Percentiles rank a stretch among this genome's conserved stretches.
Evolutionary conservation across 1,140 invertebrate genomes (phyloP).

Genomic region (Ceratosolen solmsi): DNA sequence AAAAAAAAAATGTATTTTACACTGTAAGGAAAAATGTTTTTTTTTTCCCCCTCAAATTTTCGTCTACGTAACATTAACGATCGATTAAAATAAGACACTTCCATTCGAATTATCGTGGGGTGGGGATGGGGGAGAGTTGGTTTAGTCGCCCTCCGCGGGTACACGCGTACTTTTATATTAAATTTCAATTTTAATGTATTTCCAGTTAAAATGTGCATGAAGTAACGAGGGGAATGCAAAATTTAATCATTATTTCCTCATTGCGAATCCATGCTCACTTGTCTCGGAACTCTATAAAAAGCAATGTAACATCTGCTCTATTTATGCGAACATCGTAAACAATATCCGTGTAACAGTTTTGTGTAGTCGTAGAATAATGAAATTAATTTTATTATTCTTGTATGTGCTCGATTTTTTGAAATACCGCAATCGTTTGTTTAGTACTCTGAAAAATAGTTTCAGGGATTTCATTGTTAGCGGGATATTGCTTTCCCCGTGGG

Average conservation of each 20-base stretch:
- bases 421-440: neutral
- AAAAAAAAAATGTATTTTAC: too few relatives aligned
- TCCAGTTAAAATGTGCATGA: neutral
- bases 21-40: too few relatives aligned
- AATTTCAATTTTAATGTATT: slow-evolving; percentile 22
- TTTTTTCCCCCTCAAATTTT: too few relatives aligned
- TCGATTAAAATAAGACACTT: neutral
- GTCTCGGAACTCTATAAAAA: neutral
- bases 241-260: neutral
- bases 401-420: neutral
- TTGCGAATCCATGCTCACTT: neutral
- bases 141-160: neutral
- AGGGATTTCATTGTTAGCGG: neutral
- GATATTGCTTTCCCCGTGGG: neutral
- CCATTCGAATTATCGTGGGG: neutral
- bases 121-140: neutral
- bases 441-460: neutral
- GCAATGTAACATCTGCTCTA: neutral
- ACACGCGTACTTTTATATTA: neutral
- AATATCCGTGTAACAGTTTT: slow-evolving; percentile 5
- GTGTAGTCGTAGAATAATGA: neutral
- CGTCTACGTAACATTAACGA: neutral
- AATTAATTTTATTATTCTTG: neutral
- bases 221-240: slow-evolving; percentile 19
- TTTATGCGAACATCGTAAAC: neutral